Evolutionary conservation across 1,140 invertebrate species (phyloP).

Genomic region (Rhizoglyphus robini): DNA sequence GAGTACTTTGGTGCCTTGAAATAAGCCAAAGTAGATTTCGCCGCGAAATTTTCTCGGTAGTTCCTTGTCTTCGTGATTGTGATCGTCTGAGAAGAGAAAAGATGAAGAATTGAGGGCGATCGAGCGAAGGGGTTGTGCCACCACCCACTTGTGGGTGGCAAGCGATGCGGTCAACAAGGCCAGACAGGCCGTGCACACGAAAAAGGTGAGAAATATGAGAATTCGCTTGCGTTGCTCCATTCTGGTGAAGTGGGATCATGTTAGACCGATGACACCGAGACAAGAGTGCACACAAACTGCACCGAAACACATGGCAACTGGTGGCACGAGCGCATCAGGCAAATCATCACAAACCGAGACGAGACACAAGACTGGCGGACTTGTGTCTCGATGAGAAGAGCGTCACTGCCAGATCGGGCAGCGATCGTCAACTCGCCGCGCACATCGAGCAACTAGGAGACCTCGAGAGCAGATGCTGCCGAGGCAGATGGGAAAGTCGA

Average conservation of each 20-base stretch:
- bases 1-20: constrained; percentile 64
- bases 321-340: not conserved
- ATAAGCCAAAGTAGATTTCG: constrained; percentile 64
- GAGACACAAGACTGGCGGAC: too few species aligned
- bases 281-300: not conserved
- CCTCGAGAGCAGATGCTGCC: not conserved
- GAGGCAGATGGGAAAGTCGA: constrained; percentile 6
- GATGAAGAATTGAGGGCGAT: constrained; percentile 40
- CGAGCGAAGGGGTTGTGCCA: constrained; percentile 51
- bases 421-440: constrained; percentile 3
- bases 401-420: not conserved
- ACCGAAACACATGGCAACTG: not conserved
- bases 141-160: constrained; percentile 75
- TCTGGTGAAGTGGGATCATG: not conserved
- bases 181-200: constrained; percentile 64
- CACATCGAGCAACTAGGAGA: not conserved
- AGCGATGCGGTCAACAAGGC: constrained; percentile 65
- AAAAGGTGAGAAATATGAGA: constrained; percentile 74
- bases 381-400: too few species aligned
- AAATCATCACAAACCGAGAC: too few species aligned
- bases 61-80: constrained; percentile 18
- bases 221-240: constrained; percentile 51
- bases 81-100: constrained; percentile 14
- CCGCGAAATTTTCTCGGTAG: constrained; percentile 45
- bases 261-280: not conserved